Evolutionary conservation across 2,113 vertebrate species (phyloP).

Genomic region (Picathartes gymnocephalus): DNA sequence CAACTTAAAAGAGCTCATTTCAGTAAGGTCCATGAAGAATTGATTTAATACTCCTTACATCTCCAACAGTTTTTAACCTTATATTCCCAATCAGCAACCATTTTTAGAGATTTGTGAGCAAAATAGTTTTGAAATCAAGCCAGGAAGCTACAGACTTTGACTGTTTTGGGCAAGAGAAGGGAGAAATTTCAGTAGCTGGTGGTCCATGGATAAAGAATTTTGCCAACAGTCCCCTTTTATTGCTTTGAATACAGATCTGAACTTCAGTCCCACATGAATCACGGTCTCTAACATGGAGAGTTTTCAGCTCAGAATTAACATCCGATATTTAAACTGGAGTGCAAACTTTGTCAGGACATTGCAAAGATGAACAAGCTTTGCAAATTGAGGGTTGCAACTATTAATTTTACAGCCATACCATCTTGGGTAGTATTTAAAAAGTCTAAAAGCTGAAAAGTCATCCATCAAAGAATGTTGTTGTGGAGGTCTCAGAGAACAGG

Average conservation of each 20-base stretch:
- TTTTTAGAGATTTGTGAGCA: neutral
- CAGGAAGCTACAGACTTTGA: neutral
- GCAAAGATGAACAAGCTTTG: neutral
- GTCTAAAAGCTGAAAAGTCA: neutral
- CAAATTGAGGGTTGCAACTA: neutral
- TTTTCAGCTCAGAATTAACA: neutral
- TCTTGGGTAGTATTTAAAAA: neutral
- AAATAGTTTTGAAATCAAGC: neutral
- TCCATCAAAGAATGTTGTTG: neutral
- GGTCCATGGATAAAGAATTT: neutral
- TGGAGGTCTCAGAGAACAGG: neutral
- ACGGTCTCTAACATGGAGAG: fast-evolving
- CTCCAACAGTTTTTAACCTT: neutral
- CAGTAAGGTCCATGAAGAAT: neutral
- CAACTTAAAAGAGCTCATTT: neutral
- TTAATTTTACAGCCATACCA: neutral
- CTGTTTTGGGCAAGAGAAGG: neutral
- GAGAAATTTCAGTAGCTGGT: neutral
- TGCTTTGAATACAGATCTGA: neutral
- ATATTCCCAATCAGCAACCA: neutral
- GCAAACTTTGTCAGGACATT: neutral
- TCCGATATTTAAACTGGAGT: neutral
- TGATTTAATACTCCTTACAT: neutral
- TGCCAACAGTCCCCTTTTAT: neutral
- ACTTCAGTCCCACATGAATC: neutral